phyloP scores from a whole-genome alignment of 2,113 vertebrate species.

The Rhinolophus sinicus region DNA sequence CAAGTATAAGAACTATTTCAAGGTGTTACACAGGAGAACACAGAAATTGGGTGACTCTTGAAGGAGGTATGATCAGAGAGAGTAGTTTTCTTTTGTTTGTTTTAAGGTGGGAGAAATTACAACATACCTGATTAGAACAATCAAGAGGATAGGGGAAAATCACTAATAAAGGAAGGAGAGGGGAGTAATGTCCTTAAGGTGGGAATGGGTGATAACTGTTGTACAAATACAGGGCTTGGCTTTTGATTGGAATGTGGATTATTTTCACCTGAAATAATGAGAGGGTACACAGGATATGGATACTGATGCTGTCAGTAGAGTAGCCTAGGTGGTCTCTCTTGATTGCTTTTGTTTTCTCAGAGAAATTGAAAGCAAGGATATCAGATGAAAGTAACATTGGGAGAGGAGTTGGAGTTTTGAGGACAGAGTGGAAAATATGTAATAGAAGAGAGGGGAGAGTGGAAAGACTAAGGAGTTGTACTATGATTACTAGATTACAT shows the following conservation, averaged over 20 bases:
- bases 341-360: neutral
- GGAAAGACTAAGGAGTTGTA: neutral
- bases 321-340: neutral
- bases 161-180: neutral
- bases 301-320: neutral
- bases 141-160: neutral
- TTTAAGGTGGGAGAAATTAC: neutral
- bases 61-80: neutral
- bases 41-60: neutral
- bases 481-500: neutral
- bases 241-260: neutral
- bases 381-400: neutral
- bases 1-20: neutral
- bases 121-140: neutral
- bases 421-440: neutral
- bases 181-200: neutral
- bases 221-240: neutral
- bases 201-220: neutral
- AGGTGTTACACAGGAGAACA: neutral
- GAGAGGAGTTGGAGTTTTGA: neutral
- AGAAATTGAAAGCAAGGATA: neutral
- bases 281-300: neutral
- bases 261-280: neutral
- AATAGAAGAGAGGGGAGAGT: neutral
- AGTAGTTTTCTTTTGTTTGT: neutral